phyloP scores from a whole-genome alignment of 2,113 vertebrate species.

The Urocitellus parryii region DNA sequence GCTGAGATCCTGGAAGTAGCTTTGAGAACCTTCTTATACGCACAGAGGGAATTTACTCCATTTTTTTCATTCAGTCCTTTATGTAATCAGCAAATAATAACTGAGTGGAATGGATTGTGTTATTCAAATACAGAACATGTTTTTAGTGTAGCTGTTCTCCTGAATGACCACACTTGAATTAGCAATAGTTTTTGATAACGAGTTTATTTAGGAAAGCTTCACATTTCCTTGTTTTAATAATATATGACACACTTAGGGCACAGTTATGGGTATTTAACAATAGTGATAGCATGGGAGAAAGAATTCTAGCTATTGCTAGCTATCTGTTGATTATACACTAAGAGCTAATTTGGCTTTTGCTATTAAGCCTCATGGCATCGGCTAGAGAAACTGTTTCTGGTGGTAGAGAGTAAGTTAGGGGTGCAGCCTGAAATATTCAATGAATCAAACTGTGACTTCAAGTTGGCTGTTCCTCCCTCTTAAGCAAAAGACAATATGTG shows the following conservation, averaged over 20 bases:
- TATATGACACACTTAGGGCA: not conserved
- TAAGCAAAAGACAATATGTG: constrained; percentile 37
- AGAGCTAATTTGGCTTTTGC: constrained; percentile 59
- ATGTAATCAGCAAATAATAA: not conserved
- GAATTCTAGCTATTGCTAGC: not conserved
- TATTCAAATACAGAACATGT: not conserved
- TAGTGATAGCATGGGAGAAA: not conserved
- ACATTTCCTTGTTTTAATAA: constrained; percentile 32
- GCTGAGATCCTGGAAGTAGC: constrained; percentile 1
- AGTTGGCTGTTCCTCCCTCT: constrained; percentile 40
- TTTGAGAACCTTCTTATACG: not conserved
- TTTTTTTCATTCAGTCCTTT: not conserved
- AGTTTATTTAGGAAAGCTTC: constrained; percentile 41
- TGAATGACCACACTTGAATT: constrained; percentile 31
- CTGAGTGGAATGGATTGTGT: not conserved
- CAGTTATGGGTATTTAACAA: not conserved
- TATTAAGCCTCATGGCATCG: not conserved
- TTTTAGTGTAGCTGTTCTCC: not conserved
- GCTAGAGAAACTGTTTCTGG: not conserved
- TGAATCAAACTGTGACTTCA: constrained; percentile 62
- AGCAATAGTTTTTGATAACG: constrained; percentile 2
- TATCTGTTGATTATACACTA: constrained; percentile 54
- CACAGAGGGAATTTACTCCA: not conserved
- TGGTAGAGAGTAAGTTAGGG: not conserved
- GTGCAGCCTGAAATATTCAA: not conserved